Conservation (phyloP, 2,113 vertebrate genomes). For the Micronycteris hirsuta region DNA sequence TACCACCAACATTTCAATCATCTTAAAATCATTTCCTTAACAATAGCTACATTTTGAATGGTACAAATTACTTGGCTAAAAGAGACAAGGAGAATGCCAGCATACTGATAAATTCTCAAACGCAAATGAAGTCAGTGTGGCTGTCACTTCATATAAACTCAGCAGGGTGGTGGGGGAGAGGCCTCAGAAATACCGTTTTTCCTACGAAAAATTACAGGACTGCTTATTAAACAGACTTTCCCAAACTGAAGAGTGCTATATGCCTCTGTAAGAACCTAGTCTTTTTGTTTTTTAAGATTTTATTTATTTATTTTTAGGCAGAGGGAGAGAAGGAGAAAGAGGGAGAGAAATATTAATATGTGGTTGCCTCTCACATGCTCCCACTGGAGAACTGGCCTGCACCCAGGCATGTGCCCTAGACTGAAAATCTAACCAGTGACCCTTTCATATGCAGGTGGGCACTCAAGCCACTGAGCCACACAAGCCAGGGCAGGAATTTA, state of each 20-base stretch:
- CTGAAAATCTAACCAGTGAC: too few relatives aligned
- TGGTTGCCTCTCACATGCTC: too few relatives aligned
- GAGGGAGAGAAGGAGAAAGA: too few relatives aligned
- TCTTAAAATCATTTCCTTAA: slow-evolving; percentile 66
- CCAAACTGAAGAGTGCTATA: not conserved
- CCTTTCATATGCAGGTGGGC: too few relatives aligned
- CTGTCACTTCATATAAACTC: not conserved
- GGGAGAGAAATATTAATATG: too few relatives aligned
- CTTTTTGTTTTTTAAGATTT: too few relatives aligned
- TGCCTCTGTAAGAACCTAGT: not conserved
- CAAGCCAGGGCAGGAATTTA: too few relatives aligned
- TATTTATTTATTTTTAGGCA: too few relatives aligned
- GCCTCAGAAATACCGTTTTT: not conserved
- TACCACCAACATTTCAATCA: slow-evolving; percentile 68
- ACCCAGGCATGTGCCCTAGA: too few relatives aligned
- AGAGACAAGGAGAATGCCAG: not conserved
- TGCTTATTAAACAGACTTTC: not conserved
- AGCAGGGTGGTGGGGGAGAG: not conserved
- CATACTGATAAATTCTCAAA: slow-evolving; percentile 19
- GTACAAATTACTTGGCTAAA: slow-evolving; percentile 67
- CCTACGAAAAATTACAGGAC: not conserved
- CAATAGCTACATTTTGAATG: slow-evolving; percentile 61
- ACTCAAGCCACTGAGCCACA: too few relatives aligned
- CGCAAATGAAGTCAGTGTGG: not conserved
- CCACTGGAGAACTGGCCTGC: too few relatives aligned